phyloP scores from a whole-genome alignment of 2,797 vertebrate genomes.

The Hyperoplus lanceolatus region DNA sequence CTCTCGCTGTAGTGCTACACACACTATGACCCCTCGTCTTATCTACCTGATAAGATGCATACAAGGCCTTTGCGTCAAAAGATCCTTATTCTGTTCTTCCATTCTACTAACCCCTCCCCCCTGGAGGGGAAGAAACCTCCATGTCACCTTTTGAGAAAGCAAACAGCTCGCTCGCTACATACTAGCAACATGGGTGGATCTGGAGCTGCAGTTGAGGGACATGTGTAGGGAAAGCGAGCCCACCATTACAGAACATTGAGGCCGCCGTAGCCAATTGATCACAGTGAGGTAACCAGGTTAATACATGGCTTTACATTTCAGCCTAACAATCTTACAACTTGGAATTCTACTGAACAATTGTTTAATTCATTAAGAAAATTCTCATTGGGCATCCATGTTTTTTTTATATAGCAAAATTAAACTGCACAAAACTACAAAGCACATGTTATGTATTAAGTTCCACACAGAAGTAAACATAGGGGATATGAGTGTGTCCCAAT shows the following conservation, averaged over 20 bases:
- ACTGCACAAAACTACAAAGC: constrained; percentile 25
- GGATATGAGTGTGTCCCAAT: constrained; percentile 15
- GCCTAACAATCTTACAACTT: constrained; percentile 20
- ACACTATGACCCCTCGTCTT: constrained; percentile 48
- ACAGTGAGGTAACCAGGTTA: constrained; percentile 37
- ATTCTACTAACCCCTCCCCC: constrained; percentile 40
- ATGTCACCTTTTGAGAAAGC: constrained; percentile 66
- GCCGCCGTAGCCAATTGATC: constrained; percentile 61
- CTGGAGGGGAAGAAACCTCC: constrained; percentile 25
- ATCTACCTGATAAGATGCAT: constrained; percentile 69
- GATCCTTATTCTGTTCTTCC: constrained; percentile 25
- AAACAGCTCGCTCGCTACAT: constrained; percentile 58
- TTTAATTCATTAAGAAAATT: constrained; percentile 31
- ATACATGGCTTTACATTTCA: constrained; percentile 38
- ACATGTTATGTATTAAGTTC: constrained; percentile 37
- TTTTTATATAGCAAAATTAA: constrained; percentile 51
- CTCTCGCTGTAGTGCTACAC: constrained; percentile 23
- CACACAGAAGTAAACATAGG: constrained; percentile 20
- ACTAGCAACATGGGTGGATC: constrained; percentile 70
- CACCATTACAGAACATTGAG: constrained; percentile 68
- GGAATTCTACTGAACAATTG: constrained; percentile 13
- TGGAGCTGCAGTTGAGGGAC: constrained; percentile 60
- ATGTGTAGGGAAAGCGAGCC: constrained; percentile 62
- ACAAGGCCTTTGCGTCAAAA: constrained; percentile 68
- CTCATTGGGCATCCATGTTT: constrained; percentile 33